Conservation (phyloP, 2,113 vertebrate species). For the Aramus guarauna region DNA sequence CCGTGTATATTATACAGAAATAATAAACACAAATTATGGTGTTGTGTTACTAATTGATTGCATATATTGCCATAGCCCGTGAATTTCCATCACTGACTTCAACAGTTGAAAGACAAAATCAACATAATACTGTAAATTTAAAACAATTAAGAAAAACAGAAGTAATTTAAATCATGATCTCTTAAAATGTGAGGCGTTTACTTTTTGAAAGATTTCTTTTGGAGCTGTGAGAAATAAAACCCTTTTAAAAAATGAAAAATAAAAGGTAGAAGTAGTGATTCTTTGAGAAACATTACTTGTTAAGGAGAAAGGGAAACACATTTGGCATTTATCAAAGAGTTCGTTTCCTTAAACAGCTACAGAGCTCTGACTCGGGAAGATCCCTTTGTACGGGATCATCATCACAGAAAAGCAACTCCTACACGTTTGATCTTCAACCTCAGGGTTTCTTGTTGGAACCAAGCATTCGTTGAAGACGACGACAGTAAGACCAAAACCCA, state of each 20-base stretch:
- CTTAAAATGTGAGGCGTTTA: background rate
- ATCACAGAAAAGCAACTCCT: background rate
- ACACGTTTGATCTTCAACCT: background rate
- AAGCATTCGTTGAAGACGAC: background rate
- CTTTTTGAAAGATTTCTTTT: background rate
- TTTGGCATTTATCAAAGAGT: background rate
- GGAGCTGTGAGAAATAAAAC: background rate
- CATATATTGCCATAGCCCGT: background rate
- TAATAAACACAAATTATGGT: background rate
- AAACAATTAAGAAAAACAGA: background rate
- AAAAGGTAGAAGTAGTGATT: background rate
- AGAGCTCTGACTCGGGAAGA: background rate
- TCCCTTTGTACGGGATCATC: background rate
- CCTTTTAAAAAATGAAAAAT: background rate
- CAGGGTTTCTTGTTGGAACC: background rate
- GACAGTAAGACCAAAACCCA: background rate
- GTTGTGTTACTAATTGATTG: background rate
- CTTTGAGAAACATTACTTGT: background rate
- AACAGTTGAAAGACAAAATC: background rate
- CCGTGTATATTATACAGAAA: background rate
- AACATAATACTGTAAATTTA: background rate
- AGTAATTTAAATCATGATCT: background rate
- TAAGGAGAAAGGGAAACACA: background rate
- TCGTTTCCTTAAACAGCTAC: background rate
- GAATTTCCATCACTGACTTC: background rate